Percentiles rank a stretch among this genome's conserved stretches.
Evolutionary conservation across 2,113 vertebrate species (phyloP).

Genomic region (Erythrocercus mccallii): DNA sequence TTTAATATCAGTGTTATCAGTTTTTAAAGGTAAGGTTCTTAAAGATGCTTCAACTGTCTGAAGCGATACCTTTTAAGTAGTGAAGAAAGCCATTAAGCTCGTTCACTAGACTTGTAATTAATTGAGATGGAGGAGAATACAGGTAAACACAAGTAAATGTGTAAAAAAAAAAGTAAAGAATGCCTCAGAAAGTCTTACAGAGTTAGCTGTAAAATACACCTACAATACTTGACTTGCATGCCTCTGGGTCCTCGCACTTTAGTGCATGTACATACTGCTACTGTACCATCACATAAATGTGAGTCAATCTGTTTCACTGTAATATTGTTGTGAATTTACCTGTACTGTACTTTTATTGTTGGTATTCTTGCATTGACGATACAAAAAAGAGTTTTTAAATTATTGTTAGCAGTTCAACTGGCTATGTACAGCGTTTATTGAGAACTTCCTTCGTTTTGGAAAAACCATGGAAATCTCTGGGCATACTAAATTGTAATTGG

Average conservation of each 20-base stretch:
- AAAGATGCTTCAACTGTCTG: constrained; percentile 74
- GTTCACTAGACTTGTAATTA: constrained; percentile 67
- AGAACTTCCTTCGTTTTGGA: constrained; percentile 54
- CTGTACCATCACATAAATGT: constrained; percentile 74
- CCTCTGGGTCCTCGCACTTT: constrained; percentile 88
- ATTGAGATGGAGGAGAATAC: constrained; percentile 48
- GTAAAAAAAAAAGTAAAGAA: constrained; percentile 35
- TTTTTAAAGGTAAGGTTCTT: constrained; percentile 62
- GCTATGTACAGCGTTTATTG: constrained; percentile 81
- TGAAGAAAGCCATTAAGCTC: constrained; percentile 67
- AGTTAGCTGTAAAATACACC: constrained; percentile 78
- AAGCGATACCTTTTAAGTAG: constrained; percentile 75
- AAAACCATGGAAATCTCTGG: constrained; percentile 56
- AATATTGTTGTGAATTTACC: constrained; percentile 71
- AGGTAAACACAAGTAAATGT: constrained; percentile 42
- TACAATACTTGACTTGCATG: constrained; percentile 81
- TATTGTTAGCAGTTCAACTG: constrained; percentile 79
- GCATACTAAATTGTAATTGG: constrained; percentile 59
- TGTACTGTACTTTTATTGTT: constrained; percentile 80
- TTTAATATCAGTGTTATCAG: constrained; percentile 57
- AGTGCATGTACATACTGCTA: constrained; percentile 90
- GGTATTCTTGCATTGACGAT: constrained; percentile 78
- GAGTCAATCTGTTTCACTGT: constrained; percentile 69
- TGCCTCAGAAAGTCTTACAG: constrained; percentile 72
- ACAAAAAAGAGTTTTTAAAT: constrained; percentile 82